A percentile compares a stretch with the other conserved stretches of the same genome.
phyloP scores from a whole-genome alignment of 23 tunicate genomes.

The Aplidium turbinatum region DNA sequence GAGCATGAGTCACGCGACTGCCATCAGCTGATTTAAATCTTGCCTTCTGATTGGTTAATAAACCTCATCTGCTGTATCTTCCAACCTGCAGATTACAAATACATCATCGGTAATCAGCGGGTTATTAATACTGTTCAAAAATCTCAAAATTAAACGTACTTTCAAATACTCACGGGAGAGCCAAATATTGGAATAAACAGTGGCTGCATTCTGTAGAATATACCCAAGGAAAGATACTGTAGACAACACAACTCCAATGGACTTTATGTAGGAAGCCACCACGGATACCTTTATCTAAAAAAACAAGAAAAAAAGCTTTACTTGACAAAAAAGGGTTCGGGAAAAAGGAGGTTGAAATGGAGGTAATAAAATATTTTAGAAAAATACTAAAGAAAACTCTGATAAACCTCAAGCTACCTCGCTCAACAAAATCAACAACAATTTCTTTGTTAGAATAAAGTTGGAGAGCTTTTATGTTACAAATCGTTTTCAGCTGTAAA shows the following conservation, averaged over 20 bases:
- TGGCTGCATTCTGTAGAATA: constrained; percentile 55
- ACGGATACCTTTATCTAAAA: constrained; percentile 62
- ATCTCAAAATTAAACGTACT: too few relatives aligned
- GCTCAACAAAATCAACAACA: not conserved
- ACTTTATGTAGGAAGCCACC: constrained; percentile 39
- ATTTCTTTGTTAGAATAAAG: not conserved
- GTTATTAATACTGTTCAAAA: too few relatives aligned
- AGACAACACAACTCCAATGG: constrained; percentile 56
- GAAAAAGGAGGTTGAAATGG: too few relatives aligned
- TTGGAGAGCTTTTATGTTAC: not conserved
- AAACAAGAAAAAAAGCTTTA: not conserved
- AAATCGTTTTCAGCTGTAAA: not conserved
- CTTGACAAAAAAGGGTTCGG: too few relatives aligned
- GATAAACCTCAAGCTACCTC: too few relatives aligned
- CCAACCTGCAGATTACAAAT: too few relatives aligned
- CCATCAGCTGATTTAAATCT: too few relatives aligned
- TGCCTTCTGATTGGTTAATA: too few relatives aligned
- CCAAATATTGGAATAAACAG: constrained; percentile 82
- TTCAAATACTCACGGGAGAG: constrained; percentile 56
- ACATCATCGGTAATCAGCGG: too few relatives aligned
- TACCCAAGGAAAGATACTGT: constrained; percentile 41
- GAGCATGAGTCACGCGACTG: not conserved
- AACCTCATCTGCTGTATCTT: too few relatives aligned
- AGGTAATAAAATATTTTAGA: too few relatives aligned
- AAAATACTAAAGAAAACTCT: too few relatives aligned